Evolutionary conservation across 2,113 vertebrate genomes (phyloP).

Genomic region (Ceuthmochares aereus): DNA sequence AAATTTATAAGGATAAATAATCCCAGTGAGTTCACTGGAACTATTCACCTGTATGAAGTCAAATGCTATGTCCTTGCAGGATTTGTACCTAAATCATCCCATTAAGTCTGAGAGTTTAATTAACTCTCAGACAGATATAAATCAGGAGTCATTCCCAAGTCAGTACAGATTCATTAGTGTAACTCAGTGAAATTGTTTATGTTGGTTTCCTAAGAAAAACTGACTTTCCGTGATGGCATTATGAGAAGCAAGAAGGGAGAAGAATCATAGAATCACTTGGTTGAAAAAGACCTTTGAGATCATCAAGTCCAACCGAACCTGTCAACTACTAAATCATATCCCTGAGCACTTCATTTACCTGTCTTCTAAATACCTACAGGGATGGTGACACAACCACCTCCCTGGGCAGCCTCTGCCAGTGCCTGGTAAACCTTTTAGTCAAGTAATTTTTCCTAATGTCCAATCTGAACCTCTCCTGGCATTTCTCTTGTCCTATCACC

Average conservation of each 20-base stretch:
- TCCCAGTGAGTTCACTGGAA: background rate
- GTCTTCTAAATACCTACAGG: too few species aligned
- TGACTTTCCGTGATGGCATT: background rate
- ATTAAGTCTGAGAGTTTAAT: slow-evolving; percentile 18
- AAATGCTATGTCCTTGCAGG: background rate
- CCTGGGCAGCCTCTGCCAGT: too few species aligned
- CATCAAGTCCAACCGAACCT: too few species aligned
- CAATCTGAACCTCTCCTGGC: too few species aligned
- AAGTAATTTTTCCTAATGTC: too few species aligned
- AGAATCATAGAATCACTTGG: too few species aligned
- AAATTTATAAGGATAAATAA: background rate
- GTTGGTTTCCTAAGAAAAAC: background rate
- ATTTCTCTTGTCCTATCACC: too few species aligned
- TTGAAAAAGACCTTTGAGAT: too few species aligned
- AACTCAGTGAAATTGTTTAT: background rate
- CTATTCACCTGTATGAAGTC: background rate
- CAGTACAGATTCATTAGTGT: background rate
- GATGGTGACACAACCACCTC: too few species aligned
- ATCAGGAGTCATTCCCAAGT: background rate
- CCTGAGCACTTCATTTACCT: too few species aligned
- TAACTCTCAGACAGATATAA: slow-evolving; percentile 10
- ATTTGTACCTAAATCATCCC: background rate
- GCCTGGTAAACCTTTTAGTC: too few species aligned
- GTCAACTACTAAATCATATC: too few species aligned
- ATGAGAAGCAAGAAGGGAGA: background rate